phyloP scores from a whole-genome alignment of 2,113 vertebrate species.

The Oreocharis arfaki region DNA sequence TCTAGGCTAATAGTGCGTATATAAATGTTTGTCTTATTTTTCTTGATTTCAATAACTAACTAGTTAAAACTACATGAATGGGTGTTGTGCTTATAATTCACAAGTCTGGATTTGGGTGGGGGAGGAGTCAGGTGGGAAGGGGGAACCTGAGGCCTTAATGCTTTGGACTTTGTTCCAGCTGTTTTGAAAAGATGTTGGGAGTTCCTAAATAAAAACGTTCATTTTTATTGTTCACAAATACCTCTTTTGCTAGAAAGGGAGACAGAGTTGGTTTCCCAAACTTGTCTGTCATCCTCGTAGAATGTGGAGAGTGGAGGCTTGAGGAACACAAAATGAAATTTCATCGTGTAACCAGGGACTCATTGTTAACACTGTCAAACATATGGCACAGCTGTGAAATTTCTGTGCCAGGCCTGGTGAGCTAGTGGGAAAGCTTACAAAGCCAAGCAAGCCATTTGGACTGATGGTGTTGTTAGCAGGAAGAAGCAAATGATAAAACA shows the following conservation, averaged over 20 bases:
- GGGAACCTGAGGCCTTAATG: background rate
- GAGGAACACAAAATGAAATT: background rate
- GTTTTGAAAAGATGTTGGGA: conserved; percentile 31
- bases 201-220: background rate
- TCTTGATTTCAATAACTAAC: background rate
- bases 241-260: conserved; percentile 13
- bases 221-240: background rate
- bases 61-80: background rate
- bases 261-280: conserved; percentile 1
- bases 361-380: conserved; percentile 15
- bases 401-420: conserved; percentile 28
- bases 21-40: background rate
- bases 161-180: background rate
- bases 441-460: background rate
- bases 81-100: background rate
- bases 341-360: background rate
- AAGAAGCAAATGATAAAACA: conserved; percentile 26
- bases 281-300: background rate
- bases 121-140: background rate
- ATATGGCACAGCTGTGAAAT: conserved; percentile 9
- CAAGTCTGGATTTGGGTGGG: background rate
- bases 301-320: background rate
- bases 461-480: background rate
- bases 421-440: conserved; percentile 9
- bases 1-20: background rate